A percentile compares a stretch with the other conserved stretches of the same genome.
These are phyloP conservation scores for Cheilosia scutellata DNA, from an alignment of 2,888 invertebrate species.

Conservation along the genomic window DNA sequence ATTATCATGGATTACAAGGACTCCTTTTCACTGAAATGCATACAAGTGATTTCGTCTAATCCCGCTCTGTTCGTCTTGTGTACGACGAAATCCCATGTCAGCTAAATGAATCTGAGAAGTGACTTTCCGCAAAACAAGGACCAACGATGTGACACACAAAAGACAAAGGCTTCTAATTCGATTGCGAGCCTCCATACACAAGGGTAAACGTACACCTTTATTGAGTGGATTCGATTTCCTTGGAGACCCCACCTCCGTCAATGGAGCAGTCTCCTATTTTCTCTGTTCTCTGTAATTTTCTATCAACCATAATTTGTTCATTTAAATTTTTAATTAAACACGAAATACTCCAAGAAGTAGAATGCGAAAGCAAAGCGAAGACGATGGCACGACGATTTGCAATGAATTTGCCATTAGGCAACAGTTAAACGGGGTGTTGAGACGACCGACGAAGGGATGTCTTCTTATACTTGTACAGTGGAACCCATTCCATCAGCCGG, in stretches of 20 bases:
- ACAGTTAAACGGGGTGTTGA: conserved; percentile 49
- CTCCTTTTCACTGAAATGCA: conserved; percentile 44
- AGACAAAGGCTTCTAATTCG: conserved; percentile 38
- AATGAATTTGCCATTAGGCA: conserved; percentile 73
- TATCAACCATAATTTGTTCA: conserved; percentile 76
- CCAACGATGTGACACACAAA: conserved; percentile 14
- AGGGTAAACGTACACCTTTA: conserved; percentile 34
- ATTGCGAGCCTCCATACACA: conserved; percentile 24
- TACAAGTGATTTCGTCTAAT: conserved; percentile 47
- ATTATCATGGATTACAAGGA: conserved; percentile 64
- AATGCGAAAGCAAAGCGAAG: conserved; percentile 13
- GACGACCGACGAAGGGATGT: conserved; percentile 2
- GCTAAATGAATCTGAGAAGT: conserved; percentile 31
- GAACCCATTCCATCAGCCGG: conserved; percentile 9
- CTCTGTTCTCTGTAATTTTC: conserved; percentile 64
- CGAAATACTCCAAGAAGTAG: conserved; percentile 36
- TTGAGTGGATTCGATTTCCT: conserved; percentile 52
- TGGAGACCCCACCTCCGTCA: conserved; percentile 5
- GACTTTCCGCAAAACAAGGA: neutral
- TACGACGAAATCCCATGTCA: conserved; percentile 10
- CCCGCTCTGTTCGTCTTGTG: conserved; percentile 5
- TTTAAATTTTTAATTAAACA: conserved; percentile 76
- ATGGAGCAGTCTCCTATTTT: conserved; percentile 18
- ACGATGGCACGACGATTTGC: conserved; percentile 59
- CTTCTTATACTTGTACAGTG: neutral